These are phyloP conservation scores for Campoplex capitator DNA, from an alignment of 2,888 invertebrate species.

Conservation along the genomic window DNA sequence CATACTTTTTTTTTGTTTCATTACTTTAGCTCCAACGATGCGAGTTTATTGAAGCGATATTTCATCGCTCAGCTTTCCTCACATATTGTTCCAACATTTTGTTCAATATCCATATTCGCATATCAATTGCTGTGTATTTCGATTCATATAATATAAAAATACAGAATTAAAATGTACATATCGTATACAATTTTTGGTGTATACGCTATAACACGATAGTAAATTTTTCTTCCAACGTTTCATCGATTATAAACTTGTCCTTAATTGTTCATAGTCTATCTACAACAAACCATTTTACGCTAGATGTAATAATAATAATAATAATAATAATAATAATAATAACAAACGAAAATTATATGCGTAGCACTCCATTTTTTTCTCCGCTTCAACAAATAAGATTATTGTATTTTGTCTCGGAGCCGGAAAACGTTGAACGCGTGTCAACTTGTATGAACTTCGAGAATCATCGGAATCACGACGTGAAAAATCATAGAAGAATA, in stretches of 20 bases:
- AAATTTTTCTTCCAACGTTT: constrained; percentile 57
- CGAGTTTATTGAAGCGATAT: not conserved
- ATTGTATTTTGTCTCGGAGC: not conserved
- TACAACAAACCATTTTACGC: constrained; percentile 45
- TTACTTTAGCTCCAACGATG: constrained; percentile 41
- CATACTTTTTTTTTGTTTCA: not conserved
- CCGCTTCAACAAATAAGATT: constrained; percentile 14
- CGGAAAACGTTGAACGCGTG: not conserved
- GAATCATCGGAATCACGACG: constrained; percentile 11
- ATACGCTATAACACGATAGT: constrained; percentile 60
- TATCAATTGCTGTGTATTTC: constrained; percentile 62
- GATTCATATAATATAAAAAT: constrained; percentile 69
- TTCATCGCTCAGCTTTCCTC: not conserved
- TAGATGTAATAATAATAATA: constrained; percentile 43
- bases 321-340: constrained; percentile 11
- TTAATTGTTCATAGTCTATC: constrained; percentile 48
- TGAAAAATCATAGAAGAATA: constrained; percentile 3
- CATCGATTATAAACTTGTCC: constrained; percentile 48
- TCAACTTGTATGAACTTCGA: not conserved
- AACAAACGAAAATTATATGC: not conserved
- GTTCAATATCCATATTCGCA: not conserved
- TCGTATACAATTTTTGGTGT: constrained; percentile 58
- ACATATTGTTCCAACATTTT: not conserved
- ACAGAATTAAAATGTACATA: constrained; percentile 68
- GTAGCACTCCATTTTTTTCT: constrained; percentile 13